Evolutionary conservation across 2,888 invertebrate species (phyloP), one percentile per base, ranked within the genome.

Genomic region (Diarsia dahlii): DNA sequence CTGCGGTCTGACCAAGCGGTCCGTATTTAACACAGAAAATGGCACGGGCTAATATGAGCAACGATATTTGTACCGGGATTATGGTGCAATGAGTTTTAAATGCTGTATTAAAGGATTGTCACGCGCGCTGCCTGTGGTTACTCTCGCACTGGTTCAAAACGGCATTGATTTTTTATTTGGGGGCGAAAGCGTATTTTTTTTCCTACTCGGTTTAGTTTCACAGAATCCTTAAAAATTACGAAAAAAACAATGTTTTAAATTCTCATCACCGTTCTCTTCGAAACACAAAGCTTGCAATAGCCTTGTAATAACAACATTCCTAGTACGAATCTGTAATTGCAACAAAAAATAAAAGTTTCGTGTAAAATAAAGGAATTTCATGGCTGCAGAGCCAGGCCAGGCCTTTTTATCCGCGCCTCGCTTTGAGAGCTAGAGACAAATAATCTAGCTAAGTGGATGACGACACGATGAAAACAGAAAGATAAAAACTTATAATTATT

Each of bases 401-500:
- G 13, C 20, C 9, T 20, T 71, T 79, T 72, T 34, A 46, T 70
- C n/a, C 34, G 18, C 46, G 10, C 20, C 62, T 56, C 52, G 67
- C 79, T 78, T 71, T 84, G 67, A 62, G 46, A 66, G 62, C 56
- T 62, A 60, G 68, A 63, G 65, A 78, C 60, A 82, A 82, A 84
- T 81, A 84, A 84, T 84, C 73, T 74, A 48, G 75, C 65, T 74
- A 74, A 76, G 73, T 79, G 84, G 71, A 69, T 69, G 63, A 64
- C 64, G 28, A 28, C 74, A 34, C 34, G 13, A 52, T 50, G 66
- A 48, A 46, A 67, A 74, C n/a, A 10, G 65, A 12, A 28, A 13
- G 18, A 64, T 18, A 66, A 63, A 76, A 67, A 54, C 45, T 71
- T 1, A n/a, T 82, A 72, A 78, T 58, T 70, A 20, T 50, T 66